These are phyloP conservation scores for Diprion similis DNA, from an alignment of 1,140 invertebrate genomes.

Conservation along the genomic window DNA sequence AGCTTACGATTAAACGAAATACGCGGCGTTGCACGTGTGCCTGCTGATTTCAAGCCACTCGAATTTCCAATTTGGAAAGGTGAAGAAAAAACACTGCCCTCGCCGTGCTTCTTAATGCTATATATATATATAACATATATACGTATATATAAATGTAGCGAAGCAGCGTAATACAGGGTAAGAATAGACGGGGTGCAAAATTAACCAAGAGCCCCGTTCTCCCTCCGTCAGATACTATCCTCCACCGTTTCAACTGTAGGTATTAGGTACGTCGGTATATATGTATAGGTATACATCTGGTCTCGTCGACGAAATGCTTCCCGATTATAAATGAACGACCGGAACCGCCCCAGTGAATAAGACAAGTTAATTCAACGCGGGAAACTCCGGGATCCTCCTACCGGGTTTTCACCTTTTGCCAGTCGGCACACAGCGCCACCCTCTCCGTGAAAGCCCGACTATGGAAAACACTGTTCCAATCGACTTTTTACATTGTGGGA, in stretches of 20 bases:
- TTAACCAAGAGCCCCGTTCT: too few species aligned
- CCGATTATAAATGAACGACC: constrained; percentile 5
- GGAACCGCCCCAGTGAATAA: background rate
- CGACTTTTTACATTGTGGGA: background rate
- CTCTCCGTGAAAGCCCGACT: background rate
- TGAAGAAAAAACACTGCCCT: too few species aligned
- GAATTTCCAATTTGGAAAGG: too few species aligned
- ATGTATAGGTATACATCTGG: background rate
- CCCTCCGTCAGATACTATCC: too few species aligned
- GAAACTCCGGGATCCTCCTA: background rate
- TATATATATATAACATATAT: too few species aligned
- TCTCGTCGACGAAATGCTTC: background rate
- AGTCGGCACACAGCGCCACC: background rate
- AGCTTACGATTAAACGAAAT: background rate
- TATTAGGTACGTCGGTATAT: background rate
- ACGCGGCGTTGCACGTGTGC: background rate
- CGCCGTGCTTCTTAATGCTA: too few species aligned
- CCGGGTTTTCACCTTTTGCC: constrained; percentile 3
- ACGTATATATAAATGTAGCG: too few species aligned
- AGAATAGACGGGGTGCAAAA: too few species aligned
- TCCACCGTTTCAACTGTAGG: too few species aligned
- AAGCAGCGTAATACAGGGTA: too few species aligned
- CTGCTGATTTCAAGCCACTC: background rate
- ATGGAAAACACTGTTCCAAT: constrained; percentile 2
- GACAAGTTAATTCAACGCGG: constrained; percentile 1